Evolutionary conservation across 1,140 invertebrate species (phyloP).

Genomic region (Scaptomyza montana): DNA sequence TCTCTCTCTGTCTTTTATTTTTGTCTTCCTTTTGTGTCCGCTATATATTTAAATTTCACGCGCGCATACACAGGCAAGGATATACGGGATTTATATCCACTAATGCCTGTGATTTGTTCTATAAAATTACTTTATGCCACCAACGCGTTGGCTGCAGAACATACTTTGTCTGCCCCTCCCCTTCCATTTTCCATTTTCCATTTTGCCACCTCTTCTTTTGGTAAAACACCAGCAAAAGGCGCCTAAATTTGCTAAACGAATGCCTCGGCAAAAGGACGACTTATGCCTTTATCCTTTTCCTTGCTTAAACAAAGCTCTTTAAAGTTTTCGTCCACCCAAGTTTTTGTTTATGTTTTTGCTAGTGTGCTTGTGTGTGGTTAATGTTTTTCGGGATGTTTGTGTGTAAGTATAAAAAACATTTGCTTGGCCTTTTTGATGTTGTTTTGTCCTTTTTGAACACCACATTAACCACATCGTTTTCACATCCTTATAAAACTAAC

Average conservation of each 20-base stretch:
- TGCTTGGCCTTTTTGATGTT: background rate
- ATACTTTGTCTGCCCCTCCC: conserved; percentile 16
- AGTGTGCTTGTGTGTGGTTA: background rate
- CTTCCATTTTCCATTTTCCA: background rate
- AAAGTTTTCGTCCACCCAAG: conserved; percentile 12
- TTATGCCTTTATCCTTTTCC: conserved; percentile 68
- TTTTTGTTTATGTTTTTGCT: conserved; percentile 29
- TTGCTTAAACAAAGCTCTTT: conserved; percentile 44
- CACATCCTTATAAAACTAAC: background rate
- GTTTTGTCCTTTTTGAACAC: background rate
- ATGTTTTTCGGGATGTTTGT: background rate
- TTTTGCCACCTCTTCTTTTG: background rate
- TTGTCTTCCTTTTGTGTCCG: conserved; percentile 24
- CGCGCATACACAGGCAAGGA: conserved; percentile 78
- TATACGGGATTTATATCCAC: conserved; percentile 80
- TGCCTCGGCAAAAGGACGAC: conserved; percentile 58
- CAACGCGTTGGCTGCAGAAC: conserved; percentile 57
- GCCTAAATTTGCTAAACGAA: conserved; percentile 61
- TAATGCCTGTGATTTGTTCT: conserved; percentile 82
- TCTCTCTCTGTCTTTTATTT: background rate
- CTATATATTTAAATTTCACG: conserved; percentile 78
- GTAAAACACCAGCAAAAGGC: conserved; percentile 17
- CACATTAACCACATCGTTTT: conserved; percentile 11
- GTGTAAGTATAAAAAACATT: conserved; percentile 15
- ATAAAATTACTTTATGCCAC: conserved; percentile 81